phyloP scores from a whole-genome alignment of 2,888 invertebrate genomes.

The Laspeyria flexula region DNA sequence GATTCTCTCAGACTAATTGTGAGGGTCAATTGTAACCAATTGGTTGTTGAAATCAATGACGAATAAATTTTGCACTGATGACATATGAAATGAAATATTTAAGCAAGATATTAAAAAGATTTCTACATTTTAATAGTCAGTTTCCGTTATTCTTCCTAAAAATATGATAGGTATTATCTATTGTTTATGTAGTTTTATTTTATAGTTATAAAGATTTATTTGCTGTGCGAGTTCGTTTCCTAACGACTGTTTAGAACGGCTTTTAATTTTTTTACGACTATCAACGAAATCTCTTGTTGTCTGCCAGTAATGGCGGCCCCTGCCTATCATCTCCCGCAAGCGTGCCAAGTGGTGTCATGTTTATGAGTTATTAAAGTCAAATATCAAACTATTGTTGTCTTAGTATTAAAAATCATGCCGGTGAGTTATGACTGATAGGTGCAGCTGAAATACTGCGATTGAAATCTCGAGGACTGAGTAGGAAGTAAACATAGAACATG shows the following conservation, averaged over 20 bases:
- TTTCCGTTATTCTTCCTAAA: too few relatives aligned
- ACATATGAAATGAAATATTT: too few relatives aligned
- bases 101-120: too few relatives aligned
- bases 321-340: slow-evolving; percentile 19
- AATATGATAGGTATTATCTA: neutral
- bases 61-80: neutral
- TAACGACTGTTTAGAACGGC: neutral
- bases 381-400: slow-evolving; percentile 12
- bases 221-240: slow-evolving; percentile 4
- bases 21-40: slow-evolving; percentile 34
- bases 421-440: slow-evolving; percentile 1
- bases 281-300: slow-evolving; percentile 3
- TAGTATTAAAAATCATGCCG: slow-evolving; percentile 13
- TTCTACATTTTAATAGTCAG: too few relatives aligned
- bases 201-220: slow-evolving; percentile 7
- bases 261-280: slow-evolving; percentile 13
- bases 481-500: too few relatives aligned
- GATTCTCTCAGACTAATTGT: slow-evolving; percentile 18
- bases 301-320: slow-evolving; percentile 12
- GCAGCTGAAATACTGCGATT: neutral
- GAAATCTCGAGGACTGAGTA: too few relatives aligned
- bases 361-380: slow-evolving; percentile 34
- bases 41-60: slow-evolving; percentile 4
- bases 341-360: slow-evolving; percentile 28
- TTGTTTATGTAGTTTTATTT: neutral